Conservation (phyloP, 2,113 vertebrate species). For the Gallinago jamesoni region DNA sequence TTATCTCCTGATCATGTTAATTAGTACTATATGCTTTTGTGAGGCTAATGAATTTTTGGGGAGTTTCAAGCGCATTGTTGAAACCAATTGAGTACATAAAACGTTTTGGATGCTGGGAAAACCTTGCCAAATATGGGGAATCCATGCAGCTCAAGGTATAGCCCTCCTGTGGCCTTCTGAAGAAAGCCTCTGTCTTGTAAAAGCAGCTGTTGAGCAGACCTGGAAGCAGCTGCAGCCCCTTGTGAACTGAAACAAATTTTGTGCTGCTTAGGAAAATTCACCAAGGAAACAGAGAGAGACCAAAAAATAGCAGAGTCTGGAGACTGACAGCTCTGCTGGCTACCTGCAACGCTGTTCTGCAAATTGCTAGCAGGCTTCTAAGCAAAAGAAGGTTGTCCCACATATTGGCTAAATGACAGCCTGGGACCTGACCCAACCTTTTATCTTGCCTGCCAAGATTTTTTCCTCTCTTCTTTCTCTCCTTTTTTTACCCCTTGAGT, state of each 20-base stretch:
- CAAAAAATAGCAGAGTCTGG: background rate
- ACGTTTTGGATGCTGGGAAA: background rate
- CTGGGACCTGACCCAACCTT: background rate
- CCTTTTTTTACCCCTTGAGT: background rate
- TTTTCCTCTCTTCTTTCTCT: background rate
- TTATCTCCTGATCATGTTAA: background rate
- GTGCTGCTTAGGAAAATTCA: conserved; percentile 9
- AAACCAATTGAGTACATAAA: background rate
- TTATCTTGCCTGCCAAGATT: background rate
- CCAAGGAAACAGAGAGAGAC: background rate
- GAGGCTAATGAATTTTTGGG: background rate
- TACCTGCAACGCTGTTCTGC: conserved; percentile 23
- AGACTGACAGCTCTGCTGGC: background rate
- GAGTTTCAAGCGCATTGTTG: background rate
- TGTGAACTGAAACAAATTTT: background rate
- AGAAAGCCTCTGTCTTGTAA: background rate
- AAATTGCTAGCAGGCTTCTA: conserved; percentile 8
- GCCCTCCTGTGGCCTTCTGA: background rate
- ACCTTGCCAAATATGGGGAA: background rate
- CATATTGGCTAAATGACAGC: background rate
- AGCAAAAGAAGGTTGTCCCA: background rate
- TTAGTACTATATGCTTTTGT: background rate
- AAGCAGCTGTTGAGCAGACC: background rate
- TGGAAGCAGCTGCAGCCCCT: background rate
- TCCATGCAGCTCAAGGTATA: background rate